These are phyloP conservation scores for Nyleta sp. DNA, from an alignment of 2,888 invertebrate genomes.

Conservation along the genomic window DNA sequence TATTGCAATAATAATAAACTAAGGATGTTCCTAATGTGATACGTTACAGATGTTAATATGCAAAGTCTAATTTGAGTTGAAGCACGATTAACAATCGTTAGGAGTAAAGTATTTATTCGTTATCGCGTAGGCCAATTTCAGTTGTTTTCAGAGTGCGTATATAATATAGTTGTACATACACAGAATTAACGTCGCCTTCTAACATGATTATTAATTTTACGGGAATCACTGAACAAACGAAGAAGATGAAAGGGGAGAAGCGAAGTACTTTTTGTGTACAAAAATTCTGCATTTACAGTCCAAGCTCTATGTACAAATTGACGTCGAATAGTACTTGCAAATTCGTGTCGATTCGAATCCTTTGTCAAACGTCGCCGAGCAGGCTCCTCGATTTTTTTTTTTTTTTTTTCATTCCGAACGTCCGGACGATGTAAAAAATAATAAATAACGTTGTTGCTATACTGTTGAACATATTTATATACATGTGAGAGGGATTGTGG, in stretches of 20 bases:
- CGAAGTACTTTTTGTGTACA: conserved; percentile 35
- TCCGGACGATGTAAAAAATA: conserved; percentile 47
- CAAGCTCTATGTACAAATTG: conserved; percentile 14
- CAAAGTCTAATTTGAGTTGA: conserved; percentile 64
- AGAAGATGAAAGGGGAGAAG: too few relatives aligned
- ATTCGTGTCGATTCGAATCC: neutral
- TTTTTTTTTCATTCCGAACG: conserved; percentile 41
- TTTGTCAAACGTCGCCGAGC: too few relatives aligned
- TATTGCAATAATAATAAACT: conserved; percentile 55
- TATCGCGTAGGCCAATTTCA: conserved; percentile 53
- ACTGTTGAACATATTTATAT: conserved; percentile 71
- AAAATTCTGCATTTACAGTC: conserved; percentile 33
- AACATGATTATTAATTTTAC: conserved; percentile 28
- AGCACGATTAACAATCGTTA: conserved; percentile 58
- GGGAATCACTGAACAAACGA: conserved; percentile 35
- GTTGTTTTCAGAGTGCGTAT: conserved; percentile 49
- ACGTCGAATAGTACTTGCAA: conserved; percentile 18
- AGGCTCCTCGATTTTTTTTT: neutral
- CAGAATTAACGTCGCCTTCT: conserved; percentile 39
- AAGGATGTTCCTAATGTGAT: conserved; percentile 64
- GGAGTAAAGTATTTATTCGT: conserved; percentile 57
- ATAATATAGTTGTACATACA: conserved; percentile 60
- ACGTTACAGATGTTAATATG: conserved; percentile 54
- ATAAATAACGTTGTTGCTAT: conserved; percentile 65
- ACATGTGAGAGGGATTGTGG: conserved; percentile 15